Evolutionary conservation across 2,113 vertebrate species (phyloP).

Genomic region (Thalassoma bifasciatum): DNA sequence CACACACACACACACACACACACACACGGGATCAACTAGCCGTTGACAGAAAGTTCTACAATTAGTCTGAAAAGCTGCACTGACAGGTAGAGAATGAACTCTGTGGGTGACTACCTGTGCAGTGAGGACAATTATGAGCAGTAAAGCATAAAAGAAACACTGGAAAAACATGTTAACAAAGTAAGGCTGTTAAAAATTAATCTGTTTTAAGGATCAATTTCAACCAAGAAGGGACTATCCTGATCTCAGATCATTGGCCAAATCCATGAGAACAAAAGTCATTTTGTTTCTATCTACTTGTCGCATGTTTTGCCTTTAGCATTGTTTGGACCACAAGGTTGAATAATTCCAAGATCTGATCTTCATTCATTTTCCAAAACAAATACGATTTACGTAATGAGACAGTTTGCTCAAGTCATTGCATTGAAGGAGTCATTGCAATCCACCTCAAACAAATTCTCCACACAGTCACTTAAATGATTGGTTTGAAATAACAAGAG

Average conservation of each 20-base stretch:
- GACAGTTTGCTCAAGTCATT: too few relatives aligned
- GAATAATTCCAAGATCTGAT: too few relatives aligned
- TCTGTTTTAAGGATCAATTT: constrained; percentile 13
- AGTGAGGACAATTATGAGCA: neutral
- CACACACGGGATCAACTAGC: constrained; percentile 22
- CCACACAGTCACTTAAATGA: too few relatives aligned
- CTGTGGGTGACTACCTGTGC: constrained; percentile 16
- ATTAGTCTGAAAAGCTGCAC: neutral
- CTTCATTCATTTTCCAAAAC: too few relatives aligned
- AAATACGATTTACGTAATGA: too few relatives aligned
- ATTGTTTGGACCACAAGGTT: constrained; percentile 1
- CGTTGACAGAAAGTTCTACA: constrained; percentile 30
- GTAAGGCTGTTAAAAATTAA: neutral
- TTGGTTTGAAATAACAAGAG: neutral
- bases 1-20: constrained; percentile 49
- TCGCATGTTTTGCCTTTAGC: neutral
- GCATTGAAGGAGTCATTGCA: too few relatives aligned
- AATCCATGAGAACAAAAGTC: constrained; percentile 1
- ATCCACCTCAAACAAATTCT: too few relatives aligned
- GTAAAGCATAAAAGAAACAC: neutral
- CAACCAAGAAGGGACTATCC: neutral
- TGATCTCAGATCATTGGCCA: constrained; percentile 20
- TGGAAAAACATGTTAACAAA: neutral
- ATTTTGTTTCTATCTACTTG: neutral
- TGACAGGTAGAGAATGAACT: constrained; percentile 46